Conservation (phyloP, 2,113 vertebrate genomes). For the Anhinga anhinga region DNA sequence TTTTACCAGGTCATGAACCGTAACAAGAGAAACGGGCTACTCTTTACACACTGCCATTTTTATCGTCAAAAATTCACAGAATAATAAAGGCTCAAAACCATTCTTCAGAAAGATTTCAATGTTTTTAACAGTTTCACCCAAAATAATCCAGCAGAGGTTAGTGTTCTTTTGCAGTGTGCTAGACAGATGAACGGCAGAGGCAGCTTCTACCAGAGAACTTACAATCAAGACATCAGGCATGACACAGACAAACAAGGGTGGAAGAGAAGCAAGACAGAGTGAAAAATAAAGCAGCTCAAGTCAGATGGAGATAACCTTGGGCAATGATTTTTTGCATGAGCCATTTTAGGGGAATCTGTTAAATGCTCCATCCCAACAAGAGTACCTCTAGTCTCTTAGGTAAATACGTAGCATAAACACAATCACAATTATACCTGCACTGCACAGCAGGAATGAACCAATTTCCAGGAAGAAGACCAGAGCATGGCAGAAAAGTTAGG, state of each 20-base stretch:
- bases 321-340: background rate
- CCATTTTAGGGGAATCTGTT: background rate
- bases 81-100: background rate
- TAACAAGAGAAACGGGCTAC: background rate
- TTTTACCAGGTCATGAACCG: background rate
- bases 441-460: background rate
- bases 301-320: background rate
- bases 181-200: background rate
- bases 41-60: background rate
- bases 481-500: background rate
- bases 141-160: background rate
- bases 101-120: background rate
- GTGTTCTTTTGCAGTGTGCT: background rate
- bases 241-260: background rate
- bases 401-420: background rate
- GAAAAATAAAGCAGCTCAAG: background rate
- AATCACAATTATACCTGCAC: background rate
- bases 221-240: background rate
- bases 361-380: background rate
- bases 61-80: background rate
- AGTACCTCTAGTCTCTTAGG: background rate
- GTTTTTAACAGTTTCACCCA: background rate
- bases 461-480: background rate
- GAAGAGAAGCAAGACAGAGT: background rate
- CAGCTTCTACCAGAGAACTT: background rate